A percentile compares a stretch with the other conserved stretches of the same genome.
Evolutionary conservation across 2,797 vertebrate genomes (phyloP).

Genomic region (Paratrypauchen microcephalus): DNA sequence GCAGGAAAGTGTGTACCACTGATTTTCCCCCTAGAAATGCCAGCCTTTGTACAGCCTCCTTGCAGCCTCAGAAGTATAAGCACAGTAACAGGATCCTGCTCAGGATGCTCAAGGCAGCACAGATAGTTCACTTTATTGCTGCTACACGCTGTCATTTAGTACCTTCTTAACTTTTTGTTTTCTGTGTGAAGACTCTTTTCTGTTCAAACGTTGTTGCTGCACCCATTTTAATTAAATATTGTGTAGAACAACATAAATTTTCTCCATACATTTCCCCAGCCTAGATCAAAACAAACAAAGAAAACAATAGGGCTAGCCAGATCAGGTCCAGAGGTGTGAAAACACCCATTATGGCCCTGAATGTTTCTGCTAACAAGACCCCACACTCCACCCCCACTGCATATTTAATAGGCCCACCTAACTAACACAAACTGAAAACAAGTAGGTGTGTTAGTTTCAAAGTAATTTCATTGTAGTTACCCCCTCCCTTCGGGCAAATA

Average conservation of each 20-base stretch:
- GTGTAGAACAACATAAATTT: neutral
- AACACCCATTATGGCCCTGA: too few species aligned
- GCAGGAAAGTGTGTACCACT: slow-evolving; percentile 59
- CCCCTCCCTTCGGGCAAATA: too few species aligned
- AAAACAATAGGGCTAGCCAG: too few species aligned
- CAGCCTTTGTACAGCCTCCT: slow-evolving; percentile 53
- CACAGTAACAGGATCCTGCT: slow-evolving; percentile 72
- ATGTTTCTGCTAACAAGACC: too few species aligned
- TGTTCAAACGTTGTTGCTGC: slow-evolving; percentile 35
- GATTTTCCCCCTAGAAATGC: slow-evolving; percentile 56
- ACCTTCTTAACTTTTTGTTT: slow-evolving; percentile 51
- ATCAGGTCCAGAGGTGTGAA: too few species aligned
- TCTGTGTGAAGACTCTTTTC: slow-evolving; percentile 28
- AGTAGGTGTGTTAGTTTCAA: too few species aligned
- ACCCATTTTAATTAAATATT: neutral
- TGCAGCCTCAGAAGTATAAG: slow-evolving; percentile 69
- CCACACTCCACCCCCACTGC: too few species aligned
- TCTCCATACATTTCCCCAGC: neutral
- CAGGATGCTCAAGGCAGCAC: slow-evolving; percentile 41
- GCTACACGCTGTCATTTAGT: slow-evolving; percentile 54
- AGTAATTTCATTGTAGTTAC: too few species aligned
- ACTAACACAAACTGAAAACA: too few species aligned
- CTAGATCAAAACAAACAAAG: too few species aligned
- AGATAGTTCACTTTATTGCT: slow-evolving; percentile 33
- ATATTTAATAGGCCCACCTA: too few species aligned